Evolutionary conservation across 2,888 invertebrate genomes (phyloP), one percentile per base, ranked within the genome.

Genomic region (Amphipyra tragopoginis): DNA sequence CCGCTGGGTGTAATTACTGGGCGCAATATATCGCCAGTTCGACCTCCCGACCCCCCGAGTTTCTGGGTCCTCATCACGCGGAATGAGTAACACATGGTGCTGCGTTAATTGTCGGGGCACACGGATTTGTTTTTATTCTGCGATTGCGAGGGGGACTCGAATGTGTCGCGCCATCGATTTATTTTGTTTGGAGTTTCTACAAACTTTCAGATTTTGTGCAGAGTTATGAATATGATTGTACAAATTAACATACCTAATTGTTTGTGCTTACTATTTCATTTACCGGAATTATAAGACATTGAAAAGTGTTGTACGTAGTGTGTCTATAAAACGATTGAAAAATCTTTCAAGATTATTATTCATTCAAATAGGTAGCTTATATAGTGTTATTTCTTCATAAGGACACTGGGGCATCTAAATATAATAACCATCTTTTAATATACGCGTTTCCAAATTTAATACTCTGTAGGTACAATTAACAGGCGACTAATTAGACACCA

Each of bases 21-120:
- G 82, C 86, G 90, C 91, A 89, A 92, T 90, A 91, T 91, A 91
- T 90, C 86, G 88, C 85, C 80, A 79, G 81, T 76, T 77, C 77
- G 82, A 78, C 83, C 83, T 79, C 79, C 76, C 79, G 77, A 73
- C 81, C 81, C 72, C 76, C 72, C 59, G 65, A 66, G 65, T 74
- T 63, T 60, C 64, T 64, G 77, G 84, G 83, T 86, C 86, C 90
- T 91, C 91, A 88, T 92, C 93, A 90, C 84, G 82, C 81, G 69
- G 86, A 78, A 78, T 78, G 88, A 89, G 92, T 89, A 90, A 92
- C 93, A 93, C 93, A 93, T 93, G 93, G 87, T 87, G 80, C 88
- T 83, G 84, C 86, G 89, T 90, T 93, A 93, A 93, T 93, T 92
- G 91, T 88, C 82, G 84, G 21, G 86, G 86, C 81, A 81, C 84